phyloP scores from a whole-genome alignment of 1,140 invertebrate genomes.

The Bombus ignitus region DNA sequence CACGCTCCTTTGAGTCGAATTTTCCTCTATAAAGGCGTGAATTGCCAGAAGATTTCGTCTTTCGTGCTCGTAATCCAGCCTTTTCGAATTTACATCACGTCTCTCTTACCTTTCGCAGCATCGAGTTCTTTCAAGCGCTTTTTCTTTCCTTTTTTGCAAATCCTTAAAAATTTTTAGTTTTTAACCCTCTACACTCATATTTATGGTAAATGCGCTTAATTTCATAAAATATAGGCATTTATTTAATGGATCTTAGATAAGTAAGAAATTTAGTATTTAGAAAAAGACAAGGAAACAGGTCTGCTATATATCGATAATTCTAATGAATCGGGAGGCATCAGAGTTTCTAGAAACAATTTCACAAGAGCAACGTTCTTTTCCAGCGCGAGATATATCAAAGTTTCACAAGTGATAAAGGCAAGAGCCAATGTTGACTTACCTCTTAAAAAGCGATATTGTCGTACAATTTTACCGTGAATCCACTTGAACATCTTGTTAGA shows the following conservation, averaged over 20 bases:
- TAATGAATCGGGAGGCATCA: background rate
- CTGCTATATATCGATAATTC: background rate
- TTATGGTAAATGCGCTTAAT: background rate
- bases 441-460: slow-evolving; percentile 13
- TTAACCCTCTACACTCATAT: background rate
- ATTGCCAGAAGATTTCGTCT: slow-evolving; percentile 23
- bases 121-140: background rate
- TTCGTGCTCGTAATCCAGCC: slow-evolving; percentile 43
- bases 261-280: background rate
- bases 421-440: slow-evolving; percentile 20
- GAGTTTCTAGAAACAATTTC: slow-evolving; percentile 8
- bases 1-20: slow-evolving; percentile 30
- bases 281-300: background rate
- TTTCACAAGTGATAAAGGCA: background rate
- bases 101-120: background rate
- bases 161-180: background rate
- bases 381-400: background rate
- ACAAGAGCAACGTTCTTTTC: background rate
- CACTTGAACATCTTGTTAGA: slow-evolving; percentile 31
- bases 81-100: slow-evolving; percentile 23
- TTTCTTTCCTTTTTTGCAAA: background rate
- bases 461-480: slow-evolving; percentile 19
- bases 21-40: slow-evolving; percentile 37
- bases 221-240: background rate
- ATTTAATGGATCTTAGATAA: background rate